Conservation (phyloP, 2,797 vertebrate genomes). For the Carcharodon carcharias region DNA sequence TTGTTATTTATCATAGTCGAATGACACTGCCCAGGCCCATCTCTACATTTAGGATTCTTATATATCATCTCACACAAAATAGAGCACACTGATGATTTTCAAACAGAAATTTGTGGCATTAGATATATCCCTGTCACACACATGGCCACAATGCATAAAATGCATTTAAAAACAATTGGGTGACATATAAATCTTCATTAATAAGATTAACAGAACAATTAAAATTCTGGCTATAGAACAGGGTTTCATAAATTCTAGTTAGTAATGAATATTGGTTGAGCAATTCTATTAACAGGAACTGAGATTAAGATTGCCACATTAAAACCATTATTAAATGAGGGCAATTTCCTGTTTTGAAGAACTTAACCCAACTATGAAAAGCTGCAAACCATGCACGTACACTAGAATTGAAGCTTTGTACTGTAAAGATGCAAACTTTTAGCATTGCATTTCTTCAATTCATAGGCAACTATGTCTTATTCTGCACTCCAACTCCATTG, state of each 20-base stretch:
- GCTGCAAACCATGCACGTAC: neutral
- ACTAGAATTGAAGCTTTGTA: neutral
- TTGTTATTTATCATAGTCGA: no score
- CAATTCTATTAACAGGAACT: neutral
- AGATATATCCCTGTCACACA: no score
- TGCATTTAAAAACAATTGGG: no score
- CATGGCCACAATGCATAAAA: no score
- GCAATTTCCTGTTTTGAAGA: neutral
- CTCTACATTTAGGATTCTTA: no score
- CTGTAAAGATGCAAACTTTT: neutral
- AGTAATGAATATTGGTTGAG: neutral
- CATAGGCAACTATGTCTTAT: neutral
- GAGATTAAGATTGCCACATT: neutral
- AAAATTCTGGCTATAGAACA: neutral
- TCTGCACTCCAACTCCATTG: no score
- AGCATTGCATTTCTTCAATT: neutral
- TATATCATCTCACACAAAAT: no score
- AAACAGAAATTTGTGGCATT: no score
- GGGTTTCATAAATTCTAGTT: neutral
- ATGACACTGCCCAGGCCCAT: no score
- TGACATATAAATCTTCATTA: neutral
- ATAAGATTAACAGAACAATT: neutral
- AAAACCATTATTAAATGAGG: neutral
- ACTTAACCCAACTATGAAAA: neutral
- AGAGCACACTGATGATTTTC: no score